A percentile compares a stretch with the other conserved stretches of the same genome.
Conservation (phyloP, 2,113 vertebrate species). For the Morone chrysops region DNA sequence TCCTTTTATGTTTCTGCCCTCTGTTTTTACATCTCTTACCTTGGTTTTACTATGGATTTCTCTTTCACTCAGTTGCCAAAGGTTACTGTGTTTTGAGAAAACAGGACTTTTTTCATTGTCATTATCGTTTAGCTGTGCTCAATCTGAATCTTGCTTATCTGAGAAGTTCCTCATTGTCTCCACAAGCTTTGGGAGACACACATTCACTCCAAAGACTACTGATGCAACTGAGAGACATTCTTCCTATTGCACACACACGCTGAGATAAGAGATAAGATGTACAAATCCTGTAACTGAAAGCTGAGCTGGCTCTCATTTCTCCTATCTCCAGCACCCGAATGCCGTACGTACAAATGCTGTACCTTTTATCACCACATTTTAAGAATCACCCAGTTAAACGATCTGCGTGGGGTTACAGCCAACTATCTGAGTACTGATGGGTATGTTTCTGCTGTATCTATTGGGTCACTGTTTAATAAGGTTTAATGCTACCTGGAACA, state of each 20-base stretch:
- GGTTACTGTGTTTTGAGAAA: constrained; percentile 8
- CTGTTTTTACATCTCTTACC: background rate
- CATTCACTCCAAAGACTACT: constrained; percentile 36
- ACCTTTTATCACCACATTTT: background rate
- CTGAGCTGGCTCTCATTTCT: background rate
- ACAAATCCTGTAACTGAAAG: background rate
- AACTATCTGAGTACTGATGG: background rate
- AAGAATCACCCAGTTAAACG: background rate
- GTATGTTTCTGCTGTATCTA: background rate
- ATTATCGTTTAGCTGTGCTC: constrained; percentile 1
- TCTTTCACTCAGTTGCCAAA: background rate
- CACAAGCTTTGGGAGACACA: background rate
- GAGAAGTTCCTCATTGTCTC: constrained; percentile 14
- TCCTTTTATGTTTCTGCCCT: constrained; percentile 19
- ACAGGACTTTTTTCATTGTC: background rate
- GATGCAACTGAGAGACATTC: constrained; percentile 64
- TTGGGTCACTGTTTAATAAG: background rate
- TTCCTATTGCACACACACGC: background rate
- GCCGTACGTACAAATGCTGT: background rate
- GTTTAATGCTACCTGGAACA: background rate
- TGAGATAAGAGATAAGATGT: background rate
- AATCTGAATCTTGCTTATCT: constrained; percentile 1
- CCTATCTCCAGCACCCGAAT: background rate
- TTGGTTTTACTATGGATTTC: background rate
- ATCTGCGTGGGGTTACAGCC: background rate